Evolutionary conservation across 1,140 invertebrate genomes (phyloP), one percentile per base, ranked within the genome.

Genomic region (Sipha flava): DNA sequence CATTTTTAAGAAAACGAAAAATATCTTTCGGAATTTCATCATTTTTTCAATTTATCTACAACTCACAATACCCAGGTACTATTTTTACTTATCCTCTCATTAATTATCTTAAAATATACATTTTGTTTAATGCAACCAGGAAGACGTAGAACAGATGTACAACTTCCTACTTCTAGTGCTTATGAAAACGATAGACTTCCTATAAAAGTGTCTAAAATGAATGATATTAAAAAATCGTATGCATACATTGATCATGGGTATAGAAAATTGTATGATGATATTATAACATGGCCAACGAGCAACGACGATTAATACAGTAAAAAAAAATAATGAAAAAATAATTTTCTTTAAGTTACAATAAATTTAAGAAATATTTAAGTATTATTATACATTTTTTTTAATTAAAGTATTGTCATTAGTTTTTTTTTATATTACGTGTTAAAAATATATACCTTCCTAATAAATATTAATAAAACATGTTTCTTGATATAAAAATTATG

Each of bases 41-140:
- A 52, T 47, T 52, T 26, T 34, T 23, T 21, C 62, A 68, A 68
- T 70, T 70, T 57, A 80, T 49, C 18, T 57, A 72, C 40, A 68
- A 31, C 31, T 52, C 29, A 21, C 16, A 73, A 45, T 31, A 47
- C 10, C 21, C 43, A 18, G 70, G 43, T 31, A 29, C 70, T 73
- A 52, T 73, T 29, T 49, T 49, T 29, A 26, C 6, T 52, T 73
- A 45, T 73, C 26, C 70, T 49, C 26, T 73, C 23, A 73, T 73
- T 21, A 73, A 73, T 73, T n/a, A 43, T 3, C 31, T 14, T 49
- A 29, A 45, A 73, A 26, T 52, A 18, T 73, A 73, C 70, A 49
- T 49, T 47, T 18, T 14, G 10, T 18, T 21, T 73, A 3, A 73
- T 45, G 70, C 45, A 49, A 49, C 70, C 70, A 73, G 21, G 26